These are phyloP conservation scores for Cebidichthys violaceus DNA, from an alignment of 2,113 vertebrate species.

Conservation along the genomic window DNA sequence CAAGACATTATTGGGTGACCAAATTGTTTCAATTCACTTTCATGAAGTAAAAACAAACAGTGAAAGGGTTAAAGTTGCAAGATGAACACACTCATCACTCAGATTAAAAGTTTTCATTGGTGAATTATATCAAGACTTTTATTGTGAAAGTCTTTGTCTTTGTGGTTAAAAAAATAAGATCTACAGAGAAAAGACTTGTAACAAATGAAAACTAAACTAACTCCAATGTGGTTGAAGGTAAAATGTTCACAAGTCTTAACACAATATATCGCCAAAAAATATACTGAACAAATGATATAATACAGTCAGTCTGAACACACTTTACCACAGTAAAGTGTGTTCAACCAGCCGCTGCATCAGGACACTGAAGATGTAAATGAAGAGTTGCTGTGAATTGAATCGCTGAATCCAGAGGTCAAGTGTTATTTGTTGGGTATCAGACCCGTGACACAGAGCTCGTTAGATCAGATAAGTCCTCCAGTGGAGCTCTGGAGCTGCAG, in stretches of 20 bases:
- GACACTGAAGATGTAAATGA: not conserved
- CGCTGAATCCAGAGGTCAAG: not conserved
- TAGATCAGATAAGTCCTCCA: conserved; percentile 30
- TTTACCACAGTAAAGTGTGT: not conserved
- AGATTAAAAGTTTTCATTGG: too few relatives aligned
- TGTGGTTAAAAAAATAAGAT: not conserved
- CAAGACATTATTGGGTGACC: too few relatives aligned
- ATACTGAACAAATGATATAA: not conserved
- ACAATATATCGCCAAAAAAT: not conserved
- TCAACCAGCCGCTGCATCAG: too few relatives aligned
- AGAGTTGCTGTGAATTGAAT: not conserved
- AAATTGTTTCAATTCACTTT: too few relatives aligned
- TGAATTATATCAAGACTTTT: too few relatives aligned
- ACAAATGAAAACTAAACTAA: too few relatives aligned
- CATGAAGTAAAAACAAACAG: too few relatives aligned
- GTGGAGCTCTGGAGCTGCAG: conserved; percentile 28
- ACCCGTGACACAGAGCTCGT: not conserved
- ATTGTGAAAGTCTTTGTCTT: not conserved
- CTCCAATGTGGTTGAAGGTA: not conserved
- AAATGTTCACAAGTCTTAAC: not conserved
- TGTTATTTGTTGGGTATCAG: not conserved
- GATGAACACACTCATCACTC: not conserved
- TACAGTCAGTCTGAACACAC: not conserved
- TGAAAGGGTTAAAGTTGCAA: not conserved
- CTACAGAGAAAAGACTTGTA: too few relatives aligned